Evolutionary conservation across 2,797 vertebrate genomes (phyloP).

Genomic region (Enteromius trimaculatus): DNA sequence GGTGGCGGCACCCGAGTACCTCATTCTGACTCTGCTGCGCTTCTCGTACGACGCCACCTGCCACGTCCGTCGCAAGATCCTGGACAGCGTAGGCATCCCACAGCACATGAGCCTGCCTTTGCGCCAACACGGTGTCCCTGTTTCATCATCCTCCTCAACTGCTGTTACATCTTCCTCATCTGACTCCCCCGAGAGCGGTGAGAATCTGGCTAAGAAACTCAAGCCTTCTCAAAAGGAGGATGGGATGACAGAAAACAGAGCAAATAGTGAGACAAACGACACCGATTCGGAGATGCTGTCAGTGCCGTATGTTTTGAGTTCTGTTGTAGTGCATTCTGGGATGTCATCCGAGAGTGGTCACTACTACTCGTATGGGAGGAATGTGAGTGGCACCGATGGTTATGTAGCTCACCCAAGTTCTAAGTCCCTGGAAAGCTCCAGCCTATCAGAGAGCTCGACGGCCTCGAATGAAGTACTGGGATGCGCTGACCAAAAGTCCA

Average conservation of each 20-base stretch:
- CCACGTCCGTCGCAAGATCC: slow-evolving; percentile 93
- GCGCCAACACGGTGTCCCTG: slow-evolving; percentile 62
- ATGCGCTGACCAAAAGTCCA: slow-evolving; percentile 74
- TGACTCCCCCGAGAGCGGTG: slow-evolving; percentile 86
- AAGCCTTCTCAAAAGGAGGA: slow-evolving; percentile 85
- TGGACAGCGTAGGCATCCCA: slow-evolving; percentile 93
- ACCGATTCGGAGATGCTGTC: slow-evolving; percentile 65
- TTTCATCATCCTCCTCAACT: slow-evolving; percentile 23
- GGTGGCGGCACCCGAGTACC: slow-evolving; percentile 92
- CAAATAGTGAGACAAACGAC: slow-evolving; percentile 67
- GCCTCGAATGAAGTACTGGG: slow-evolving; percentile 75
- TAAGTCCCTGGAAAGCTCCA: slow-evolving; percentile 72
- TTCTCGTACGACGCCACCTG: slow-evolving; percentile 96
- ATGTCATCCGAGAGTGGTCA: slow-evolving; percentile 97
- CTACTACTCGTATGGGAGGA: slow-evolving; percentile 95
- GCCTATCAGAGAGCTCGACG: slow-evolving; percentile 49
- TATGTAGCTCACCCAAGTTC: slow-evolving; percentile 63
- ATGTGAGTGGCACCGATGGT: slow-evolving; percentile 80
- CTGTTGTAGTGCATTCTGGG: slow-evolving; percentile 96
- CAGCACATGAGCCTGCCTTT: slow-evolving; percentile 86
- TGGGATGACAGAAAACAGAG: slow-evolving; percentile 52
- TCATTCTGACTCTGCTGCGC: slow-evolving; percentile 95
- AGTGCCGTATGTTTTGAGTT: slow-evolving; percentile 89
- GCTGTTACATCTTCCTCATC: slow-evolving; percentile 68
- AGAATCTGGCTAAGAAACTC: slow-evolving; percentile 96